Conservation (phyloP, 2,797 vertebrate species). For the Oryzias sinensis region DNA sequence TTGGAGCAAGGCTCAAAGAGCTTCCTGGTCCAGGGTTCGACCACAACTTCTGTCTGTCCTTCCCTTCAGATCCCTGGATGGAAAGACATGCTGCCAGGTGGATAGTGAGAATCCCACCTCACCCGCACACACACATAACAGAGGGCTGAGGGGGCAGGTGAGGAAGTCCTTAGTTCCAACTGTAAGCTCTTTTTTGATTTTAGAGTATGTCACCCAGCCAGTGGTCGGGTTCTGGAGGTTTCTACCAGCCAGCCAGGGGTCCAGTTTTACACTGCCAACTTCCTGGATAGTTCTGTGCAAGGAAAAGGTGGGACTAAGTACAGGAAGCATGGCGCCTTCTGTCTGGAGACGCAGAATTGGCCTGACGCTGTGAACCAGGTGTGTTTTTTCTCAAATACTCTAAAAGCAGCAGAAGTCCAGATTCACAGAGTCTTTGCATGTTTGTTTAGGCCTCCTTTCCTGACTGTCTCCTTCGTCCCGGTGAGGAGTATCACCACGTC, state of each 20-base stretch:
- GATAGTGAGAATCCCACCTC: neutral
- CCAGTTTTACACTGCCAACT: conserved; percentile 94
- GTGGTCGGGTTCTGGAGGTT: conserved; percentile 86
- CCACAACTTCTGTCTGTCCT: conserved; percentile 91
- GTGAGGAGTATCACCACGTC: conserved; percentile 83
- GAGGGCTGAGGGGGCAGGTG: no score
- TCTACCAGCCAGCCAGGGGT: conserved; percentile 90
- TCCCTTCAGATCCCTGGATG: conserved; percentile 50
- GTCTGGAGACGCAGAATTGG: conserved; percentile 95
- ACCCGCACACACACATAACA: neutral
- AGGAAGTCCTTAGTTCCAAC: neutral
- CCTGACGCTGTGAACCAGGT: conserved; percentile 94
- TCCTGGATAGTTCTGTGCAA: conserved; percentile 85
- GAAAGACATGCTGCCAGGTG: conserved; percentile 66
- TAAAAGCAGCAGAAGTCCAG: neutral
- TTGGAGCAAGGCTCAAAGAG: conserved; percentile 82
- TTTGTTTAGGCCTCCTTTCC: conserved; percentile 84
- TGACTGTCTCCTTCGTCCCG: conserved; percentile 79
- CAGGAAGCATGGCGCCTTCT: conserved; percentile 88
- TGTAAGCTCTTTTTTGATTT: neutral
- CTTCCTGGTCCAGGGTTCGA: conserved; percentile 85
- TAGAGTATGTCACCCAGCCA: conserved; percentile 83
- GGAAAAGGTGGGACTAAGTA: conserved; percentile 84
- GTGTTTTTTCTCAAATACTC: conserved; percentile 3
- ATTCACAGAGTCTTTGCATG: neutral